phyloP scores from a whole-genome alignment of 2,797 vertebrate species.

The Danionella dracula region DNA sequence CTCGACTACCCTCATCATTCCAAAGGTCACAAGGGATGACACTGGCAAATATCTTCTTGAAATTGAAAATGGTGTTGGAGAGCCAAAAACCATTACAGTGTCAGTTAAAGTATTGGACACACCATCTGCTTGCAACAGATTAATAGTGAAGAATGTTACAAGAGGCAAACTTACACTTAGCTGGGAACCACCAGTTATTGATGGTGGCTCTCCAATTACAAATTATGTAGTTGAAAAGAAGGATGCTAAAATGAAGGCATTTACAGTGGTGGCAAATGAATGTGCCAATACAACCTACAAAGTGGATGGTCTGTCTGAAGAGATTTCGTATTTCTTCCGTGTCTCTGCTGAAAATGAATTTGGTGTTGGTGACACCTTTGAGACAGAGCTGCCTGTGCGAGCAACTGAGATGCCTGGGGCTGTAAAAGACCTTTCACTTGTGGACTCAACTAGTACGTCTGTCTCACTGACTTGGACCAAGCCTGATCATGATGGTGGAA shows the following conservation, averaged over 20 bases:
- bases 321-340: constrained; percentile 88
- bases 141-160: constrained; percentile 89
- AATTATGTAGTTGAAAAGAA: constrained; percentile 95
- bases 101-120: constrained; percentile 91
- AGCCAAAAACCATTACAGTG: constrained; percentile 85
- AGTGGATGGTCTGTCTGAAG: constrained; percentile 81
- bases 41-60: constrained; percentile 92
- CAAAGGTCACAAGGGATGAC: constrained; percentile 87
- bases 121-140: constrained; percentile 87
- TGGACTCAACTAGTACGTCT: constrained; percentile 89
- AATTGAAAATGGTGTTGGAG: constrained; percentile 94
- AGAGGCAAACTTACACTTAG: constrained; percentile 85
- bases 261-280: constrained; percentile 79
- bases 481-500: constrained; percentile 93
- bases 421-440: constrained; percentile 81
- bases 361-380: constrained; percentile 88
- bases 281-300: constrained; percentile 86
- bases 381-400: constrained; percentile 85
- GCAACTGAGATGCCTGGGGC: constrained; percentile 88
- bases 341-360: constrained; percentile 95
- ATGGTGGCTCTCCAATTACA: constrained; percentile 88
- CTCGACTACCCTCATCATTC: constrained; percentile 82
- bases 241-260: constrained; percentile 91
- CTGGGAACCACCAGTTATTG: constrained; percentile 92
- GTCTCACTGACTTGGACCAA: constrained; percentile 86